Conservation (phyloP, 2,888 invertebrate species). For the Dugesia japonica region DNA sequence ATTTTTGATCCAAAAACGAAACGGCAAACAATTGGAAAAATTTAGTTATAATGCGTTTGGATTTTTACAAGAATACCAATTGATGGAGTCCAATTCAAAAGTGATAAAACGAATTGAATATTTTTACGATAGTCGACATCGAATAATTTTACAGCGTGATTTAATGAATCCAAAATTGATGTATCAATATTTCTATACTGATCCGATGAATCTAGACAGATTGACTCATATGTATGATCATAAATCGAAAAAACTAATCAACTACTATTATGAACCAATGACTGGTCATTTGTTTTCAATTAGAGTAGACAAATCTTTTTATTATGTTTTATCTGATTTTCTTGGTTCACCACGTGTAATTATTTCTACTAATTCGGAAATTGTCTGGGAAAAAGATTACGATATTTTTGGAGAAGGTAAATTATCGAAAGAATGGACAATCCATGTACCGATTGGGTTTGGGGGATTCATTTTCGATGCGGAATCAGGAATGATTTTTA, state of each 20-base stretch:
- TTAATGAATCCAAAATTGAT: not conserved
- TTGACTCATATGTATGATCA: not conserved
- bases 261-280: not conserved
- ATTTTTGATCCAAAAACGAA: slow-evolving; percentile 1
- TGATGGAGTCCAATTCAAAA: not conserved
- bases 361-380: not conserved
- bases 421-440: not conserved
- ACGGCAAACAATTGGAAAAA: not conserved
- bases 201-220: not conserved
- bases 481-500: not conserved
- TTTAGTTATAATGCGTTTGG: slow-evolving; percentile 5
- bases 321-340: not conserved
- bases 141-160: slow-evolving; percentile 21
- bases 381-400: not conserved
- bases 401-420: not conserved
- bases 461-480: not conserved
- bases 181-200: slow-evolving; percentile 12
- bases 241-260: not conserved
- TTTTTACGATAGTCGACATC: slow-evolving; percentile 21
- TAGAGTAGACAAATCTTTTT: not conserved
- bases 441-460: slow-evolving; percentile 17
- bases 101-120: not conserved
- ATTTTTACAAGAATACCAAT: not conserved
- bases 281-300: not conserved
- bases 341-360: not conserved